These are phyloP conservation scores for Recurvirostra avosetta DNA, from an alignment of 2,113 vertebrate species.

Conservation along the genomic window DNA sequence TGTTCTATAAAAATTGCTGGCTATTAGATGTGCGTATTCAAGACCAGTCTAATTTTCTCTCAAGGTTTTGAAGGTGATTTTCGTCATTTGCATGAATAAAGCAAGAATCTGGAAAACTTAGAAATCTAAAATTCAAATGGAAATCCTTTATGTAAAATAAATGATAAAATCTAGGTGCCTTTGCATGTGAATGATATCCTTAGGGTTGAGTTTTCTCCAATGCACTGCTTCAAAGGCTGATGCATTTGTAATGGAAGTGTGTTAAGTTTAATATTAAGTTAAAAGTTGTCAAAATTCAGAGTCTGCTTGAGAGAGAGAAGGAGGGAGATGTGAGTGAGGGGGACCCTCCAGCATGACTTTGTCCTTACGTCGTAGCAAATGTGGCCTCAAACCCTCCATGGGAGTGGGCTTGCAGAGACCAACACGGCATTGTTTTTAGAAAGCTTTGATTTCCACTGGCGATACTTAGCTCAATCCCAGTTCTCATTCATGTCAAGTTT, in stretches of 20 bases:
- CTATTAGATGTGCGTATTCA: background rate
- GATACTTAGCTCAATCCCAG: background rate
- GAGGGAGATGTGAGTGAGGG: background rate
- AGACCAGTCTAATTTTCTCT: slow-evolving; percentile 29
- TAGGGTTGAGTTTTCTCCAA: slow-evolving; percentile 12
- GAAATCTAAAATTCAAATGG: slow-evolving; percentile 60
- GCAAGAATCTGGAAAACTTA: slow-evolving; percentile 14
- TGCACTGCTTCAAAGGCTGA: background rate
- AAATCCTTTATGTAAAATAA: slow-evolving; percentile 52
- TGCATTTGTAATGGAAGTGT: background rate
- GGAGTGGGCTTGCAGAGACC: background rate
- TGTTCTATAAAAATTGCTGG: background rate
- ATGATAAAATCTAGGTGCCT: slow-evolving; percentile 39
- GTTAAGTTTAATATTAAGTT: background rate
- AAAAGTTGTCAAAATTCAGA: background rate
- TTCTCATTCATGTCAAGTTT: background rate
- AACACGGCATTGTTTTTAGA: fast-evolving
- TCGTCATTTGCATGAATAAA: slow-evolving; percentile 47
- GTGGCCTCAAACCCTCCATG: background rate
- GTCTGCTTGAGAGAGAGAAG: background rate
- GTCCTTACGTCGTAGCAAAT: fast-evolving
- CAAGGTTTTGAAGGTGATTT: slow-evolving; percentile 46
- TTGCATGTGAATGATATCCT: slow-evolving; percentile 55
- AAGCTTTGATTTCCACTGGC: background rate
- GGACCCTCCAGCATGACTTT: background rate